Evolutionary conservation across 2,888 invertebrate genomes (phyloP), one percentile per base, ranked within the genome.

Genomic region (Tenthredo scrophulariae): DNA sequence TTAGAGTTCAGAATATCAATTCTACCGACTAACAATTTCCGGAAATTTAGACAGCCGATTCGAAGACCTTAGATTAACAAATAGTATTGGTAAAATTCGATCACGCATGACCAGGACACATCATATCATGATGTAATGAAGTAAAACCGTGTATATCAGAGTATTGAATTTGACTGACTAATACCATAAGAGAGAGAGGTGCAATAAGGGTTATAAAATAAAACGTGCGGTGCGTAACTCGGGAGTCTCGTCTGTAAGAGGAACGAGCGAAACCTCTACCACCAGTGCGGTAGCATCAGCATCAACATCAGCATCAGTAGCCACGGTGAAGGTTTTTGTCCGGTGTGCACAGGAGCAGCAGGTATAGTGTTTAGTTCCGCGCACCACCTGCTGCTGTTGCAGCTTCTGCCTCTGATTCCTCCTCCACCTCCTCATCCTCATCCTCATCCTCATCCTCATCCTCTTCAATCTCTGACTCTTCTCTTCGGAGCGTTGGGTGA

Each of bases 311-410:
- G 37, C 9, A n/a, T 33, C 70, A 33, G 33, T n/a, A 70, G 70
- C 70, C 22, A 46, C 26, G n/a, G 70, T n/a, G 18, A 40, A 75
- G 75, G 43, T 75, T 75, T 75, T 75, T 75, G 75, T 75, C 22
- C 75, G 70, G 18, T 37, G 75, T 75, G 75, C 58, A 80, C 62
- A 40, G 58, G n/a, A 62, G 62, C 84, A 84, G 84, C 88, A 90
- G 89, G 90, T 89, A 67, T 67, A 88, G 88, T 91, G 90, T 91
- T 92, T 90, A 90, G 91, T 90, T 91, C 90, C 92, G 91, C 90
- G 91, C 90, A 89, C 91, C 92, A 92, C 91, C 92, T 92, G 91
- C 92, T 92, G 91, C 77, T 77, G 50, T 33, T 46, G 75, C 40
- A 9, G 7, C 43, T 40, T 6, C 40, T 18, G 9, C 26, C 50